Evolutionary conservation across 2,797 vertebrate species (phyloP).

Genomic region (Clarias laeviceps): DNA sequence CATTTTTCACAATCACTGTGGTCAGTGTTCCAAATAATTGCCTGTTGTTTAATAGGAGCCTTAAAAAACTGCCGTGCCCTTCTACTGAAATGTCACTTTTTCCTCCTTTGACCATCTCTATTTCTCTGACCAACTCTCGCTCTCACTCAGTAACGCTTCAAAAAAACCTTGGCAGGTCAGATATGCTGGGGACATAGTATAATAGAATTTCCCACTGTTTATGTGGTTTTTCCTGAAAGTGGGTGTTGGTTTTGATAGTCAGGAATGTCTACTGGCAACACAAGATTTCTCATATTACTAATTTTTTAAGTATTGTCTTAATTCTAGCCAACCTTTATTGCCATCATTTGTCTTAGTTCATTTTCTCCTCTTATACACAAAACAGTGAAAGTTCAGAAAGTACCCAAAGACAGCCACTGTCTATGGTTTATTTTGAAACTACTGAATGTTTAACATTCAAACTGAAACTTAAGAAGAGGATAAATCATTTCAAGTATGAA

Average conservation of each 20-base stretch:
- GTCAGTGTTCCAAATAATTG: slow-evolving; percentile 62
- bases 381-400: slow-evolving; percentile 6
- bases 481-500: slow-evolving; percentile 30
- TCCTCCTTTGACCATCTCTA: slow-evolving; percentile 35
- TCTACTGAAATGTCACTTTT: slow-evolving; percentile 39
- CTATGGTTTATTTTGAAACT: slow-evolving; percentile 32
- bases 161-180: slow-evolving; percentile 48
- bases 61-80: slow-evolving; percentile 62
- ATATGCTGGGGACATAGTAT: slow-evolving; percentile 37
- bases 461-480: slow-evolving; percentile 37
- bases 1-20: slow-evolving; percentile 49
- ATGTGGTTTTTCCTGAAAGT: slow-evolving; percentile 44
- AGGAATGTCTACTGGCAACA: slow-evolving; percentile 33
- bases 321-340: slow-evolving; percentile 5
- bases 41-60: slow-evolving; percentile 70
- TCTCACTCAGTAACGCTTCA: slow-evolving; percentile 40
- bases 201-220: slow-evolving; percentile 46
- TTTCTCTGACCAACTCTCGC: slow-evolving; percentile 41
- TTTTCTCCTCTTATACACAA: slow-evolving; percentile 14
- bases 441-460: slow-evolving; percentile 20
- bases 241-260: slow-evolving; percentile 28
- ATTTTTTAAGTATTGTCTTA: slow-evolving; percentile 19
- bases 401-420: neutral
- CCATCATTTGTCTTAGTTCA: slow-evolving; percentile 14
- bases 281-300: slow-evolving; percentile 10